A percentile compares a stretch with the other conserved stretches of the same genome.
Conservation (phyloP, 53 echinoderm and acorn worm genomes). For the Zoroaster sp. region DNA sequence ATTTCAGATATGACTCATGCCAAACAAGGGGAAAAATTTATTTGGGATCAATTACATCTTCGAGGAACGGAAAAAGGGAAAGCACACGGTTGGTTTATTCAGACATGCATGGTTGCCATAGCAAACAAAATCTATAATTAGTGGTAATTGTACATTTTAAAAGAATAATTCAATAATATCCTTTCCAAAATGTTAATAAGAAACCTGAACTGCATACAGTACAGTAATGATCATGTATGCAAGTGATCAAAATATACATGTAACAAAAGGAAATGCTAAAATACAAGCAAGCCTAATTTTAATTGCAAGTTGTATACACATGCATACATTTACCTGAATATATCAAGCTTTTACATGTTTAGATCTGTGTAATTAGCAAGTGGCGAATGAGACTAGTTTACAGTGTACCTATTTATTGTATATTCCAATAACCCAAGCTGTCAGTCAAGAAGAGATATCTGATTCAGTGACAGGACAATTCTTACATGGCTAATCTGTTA, state of each 20-base stretch:
- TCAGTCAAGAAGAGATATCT: neutral
- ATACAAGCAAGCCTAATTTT: neutral
- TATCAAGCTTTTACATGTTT: neutral
- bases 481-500: neutral
- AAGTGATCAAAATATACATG: too few species aligned
- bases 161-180: neutral
- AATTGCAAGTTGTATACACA: neutral
- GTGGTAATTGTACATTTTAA: neutral
- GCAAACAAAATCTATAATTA: neutral
- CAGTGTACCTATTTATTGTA: neutral
- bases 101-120: neutral
- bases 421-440: neutral
- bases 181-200: too few species aligned
- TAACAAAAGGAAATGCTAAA: too few species aligned
- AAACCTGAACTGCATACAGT: neutral
- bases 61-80: neutral
- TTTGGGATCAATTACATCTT: neutral
- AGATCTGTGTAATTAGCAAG: neutral
- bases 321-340: neutral
- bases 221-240: too few species aligned
- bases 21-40: neutral
- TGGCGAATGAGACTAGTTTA: neutral
- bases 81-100: too few species aligned
- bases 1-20: constrained; percentile 19
- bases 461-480: neutral